phyloP scores from a whole-genome alignment of 2,113 vertebrate genomes.

The Crotalus horridus region DNA sequence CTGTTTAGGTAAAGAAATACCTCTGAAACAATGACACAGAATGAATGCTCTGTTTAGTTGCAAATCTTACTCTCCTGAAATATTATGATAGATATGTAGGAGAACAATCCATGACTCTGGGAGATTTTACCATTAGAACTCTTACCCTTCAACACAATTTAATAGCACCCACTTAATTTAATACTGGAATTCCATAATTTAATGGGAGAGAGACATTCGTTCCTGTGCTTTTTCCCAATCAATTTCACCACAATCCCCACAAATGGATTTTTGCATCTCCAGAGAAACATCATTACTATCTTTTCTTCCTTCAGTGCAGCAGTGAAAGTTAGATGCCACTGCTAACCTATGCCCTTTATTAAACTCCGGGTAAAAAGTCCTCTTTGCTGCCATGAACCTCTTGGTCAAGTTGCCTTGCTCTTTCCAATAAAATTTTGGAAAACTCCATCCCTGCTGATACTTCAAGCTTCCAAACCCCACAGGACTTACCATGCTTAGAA shows the following conservation, averaged over 20 bases:
- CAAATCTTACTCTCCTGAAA: not conserved
- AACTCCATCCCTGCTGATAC: not conserved
- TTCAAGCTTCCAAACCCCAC: not conserved
- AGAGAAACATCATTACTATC: not conserved
- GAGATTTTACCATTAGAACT: not conserved
- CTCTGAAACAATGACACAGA: not conserved
- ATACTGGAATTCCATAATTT: not conserved
- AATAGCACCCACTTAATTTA: not conserved
- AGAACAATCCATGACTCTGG: not conserved
- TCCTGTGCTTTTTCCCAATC: not conserved
- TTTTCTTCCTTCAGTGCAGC: not conserved
- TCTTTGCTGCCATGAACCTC: not conserved
- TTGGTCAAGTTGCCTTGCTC: not conserved
- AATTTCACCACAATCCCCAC: not conserved
- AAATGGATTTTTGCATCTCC: not conserved
- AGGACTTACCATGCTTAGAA: slow-evolving; percentile 6
- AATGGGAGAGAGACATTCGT: not conserved
- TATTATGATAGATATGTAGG: not conserved
- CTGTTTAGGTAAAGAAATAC: not conserved
- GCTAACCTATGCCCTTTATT: not conserved
- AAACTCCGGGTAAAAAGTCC: not conserved
- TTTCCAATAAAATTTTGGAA: not conserved
- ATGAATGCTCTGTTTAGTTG: not conserved
- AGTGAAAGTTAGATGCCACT: not conserved
- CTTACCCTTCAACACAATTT: not conserved